phyloP scores from a whole-genome alignment of 2,797 vertebrate genomes.

The Eospalax fontanierii region DNA sequence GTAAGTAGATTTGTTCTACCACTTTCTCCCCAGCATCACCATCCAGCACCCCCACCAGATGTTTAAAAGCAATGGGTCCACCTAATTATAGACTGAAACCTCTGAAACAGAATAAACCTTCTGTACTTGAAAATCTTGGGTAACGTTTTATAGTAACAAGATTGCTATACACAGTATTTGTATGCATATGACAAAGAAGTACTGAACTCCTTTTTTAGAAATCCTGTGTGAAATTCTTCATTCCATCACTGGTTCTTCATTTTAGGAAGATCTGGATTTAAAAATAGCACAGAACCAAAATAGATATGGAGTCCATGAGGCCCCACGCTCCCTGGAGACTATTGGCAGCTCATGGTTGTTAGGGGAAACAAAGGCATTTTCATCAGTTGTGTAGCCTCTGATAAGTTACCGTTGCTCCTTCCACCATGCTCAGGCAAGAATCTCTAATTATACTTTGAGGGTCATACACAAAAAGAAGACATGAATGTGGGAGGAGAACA shows the following conservation, averaged over 20 bases:
- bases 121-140: background rate
- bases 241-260: constrained; percentile 51
- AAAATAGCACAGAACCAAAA: background rate
- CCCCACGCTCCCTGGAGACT: too few species aligned
- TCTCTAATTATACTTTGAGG: background rate
- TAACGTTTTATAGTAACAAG: background rate
- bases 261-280: constrained; percentile 25
- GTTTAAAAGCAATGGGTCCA: background rate
- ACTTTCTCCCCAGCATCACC: background rate
- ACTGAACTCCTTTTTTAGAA: background rate
- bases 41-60: background rate
- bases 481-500: background rate
- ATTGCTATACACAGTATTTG: background rate
- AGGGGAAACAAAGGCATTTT: background rate
- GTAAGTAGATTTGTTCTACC: background rate
- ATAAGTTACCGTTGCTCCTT: background rate
- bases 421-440: background rate
- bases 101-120: background rate
- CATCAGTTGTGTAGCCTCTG: background rate
- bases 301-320: background rate
- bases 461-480: background rate
- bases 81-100: background rate
- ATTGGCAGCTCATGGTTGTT: too few species aligned
- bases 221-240: background rate
- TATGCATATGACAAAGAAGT: background rate